phyloP scores from a whole-genome alignment of 2,797 vertebrate species.

The Platalea minor region DNA sequence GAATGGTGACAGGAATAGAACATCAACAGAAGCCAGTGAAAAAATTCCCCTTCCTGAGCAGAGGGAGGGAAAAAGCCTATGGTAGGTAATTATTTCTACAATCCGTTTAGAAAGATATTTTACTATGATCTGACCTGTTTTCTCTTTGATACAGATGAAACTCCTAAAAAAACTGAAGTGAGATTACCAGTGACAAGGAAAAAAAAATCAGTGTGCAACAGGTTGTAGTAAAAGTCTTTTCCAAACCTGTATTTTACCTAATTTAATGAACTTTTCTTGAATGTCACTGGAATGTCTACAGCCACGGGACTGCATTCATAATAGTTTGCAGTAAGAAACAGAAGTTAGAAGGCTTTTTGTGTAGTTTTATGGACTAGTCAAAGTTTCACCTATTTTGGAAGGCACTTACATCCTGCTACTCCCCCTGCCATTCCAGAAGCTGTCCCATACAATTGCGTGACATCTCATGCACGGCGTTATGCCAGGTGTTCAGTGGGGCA shows the following conservation, averaged over 20 bases:
- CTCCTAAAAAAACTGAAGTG: neutral
- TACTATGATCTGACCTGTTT: neutral
- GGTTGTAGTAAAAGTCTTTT: neutral
- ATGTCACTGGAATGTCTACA: neutral
- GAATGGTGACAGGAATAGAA: neutral
- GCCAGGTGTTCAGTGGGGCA: neutral
- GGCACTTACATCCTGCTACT: neutral
- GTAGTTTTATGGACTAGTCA: neutral
- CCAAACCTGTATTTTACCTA: neutral
- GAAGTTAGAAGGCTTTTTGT: neutral
- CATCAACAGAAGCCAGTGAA: neutral
- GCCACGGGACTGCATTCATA: neutral
- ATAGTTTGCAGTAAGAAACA: neutral
- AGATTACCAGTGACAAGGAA: neutral
- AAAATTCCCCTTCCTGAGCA: neutral
- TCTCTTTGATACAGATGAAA: neutral
- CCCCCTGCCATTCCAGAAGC: neutral
- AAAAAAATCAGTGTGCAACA: neutral
- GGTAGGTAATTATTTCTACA: neutral
- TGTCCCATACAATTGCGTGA: neutral
- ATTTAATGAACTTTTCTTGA: neutral
- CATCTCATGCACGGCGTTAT: neutral
- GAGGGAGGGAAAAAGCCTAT: neutral
- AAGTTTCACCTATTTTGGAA: neutral
- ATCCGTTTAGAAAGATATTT: neutral